Percentiles rank a stretch among this genome's conserved stretches.
These are phyloP conservation scores for Eptesicus fuscus DNA, from an alignment of 2,113 vertebrate species.

Conservation along the genomic window DNA sequence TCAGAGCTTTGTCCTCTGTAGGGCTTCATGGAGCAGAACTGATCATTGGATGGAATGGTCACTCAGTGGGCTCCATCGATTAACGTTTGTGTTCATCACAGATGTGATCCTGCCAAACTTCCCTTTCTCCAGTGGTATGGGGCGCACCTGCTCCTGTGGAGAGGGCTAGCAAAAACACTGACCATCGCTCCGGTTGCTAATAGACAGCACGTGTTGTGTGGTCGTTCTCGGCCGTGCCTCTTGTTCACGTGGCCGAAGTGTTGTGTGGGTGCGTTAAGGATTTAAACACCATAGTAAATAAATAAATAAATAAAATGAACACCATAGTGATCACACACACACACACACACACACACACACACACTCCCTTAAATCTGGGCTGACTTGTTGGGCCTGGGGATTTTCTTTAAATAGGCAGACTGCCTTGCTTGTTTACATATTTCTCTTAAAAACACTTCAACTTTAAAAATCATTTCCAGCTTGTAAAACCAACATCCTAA, in stretches of 20 bases:
- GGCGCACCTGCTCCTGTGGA: background rate
- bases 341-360: background rate
- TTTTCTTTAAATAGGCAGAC: background rate
- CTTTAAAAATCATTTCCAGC: constrained; percentile 29
- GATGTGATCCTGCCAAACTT: background rate
- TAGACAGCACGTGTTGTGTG: constrained; percentile 10
- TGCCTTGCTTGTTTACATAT: background rate
- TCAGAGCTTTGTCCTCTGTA: background rate
- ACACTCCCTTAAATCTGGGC: background rate
- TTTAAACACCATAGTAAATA: constrained; percentile 28
- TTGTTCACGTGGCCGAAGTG: background rate
- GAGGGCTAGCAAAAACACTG: background rate
- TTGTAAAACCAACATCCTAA: constrained; percentile 39
- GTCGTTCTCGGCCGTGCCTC: constrained; percentile 6
- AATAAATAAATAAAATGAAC: background rate
- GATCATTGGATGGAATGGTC: background rate
- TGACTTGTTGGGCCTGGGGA: background rate
- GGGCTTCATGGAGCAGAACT: background rate
- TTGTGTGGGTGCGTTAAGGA: constrained; percentile 11
- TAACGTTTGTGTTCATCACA: background rate
- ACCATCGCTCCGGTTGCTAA: background rate
- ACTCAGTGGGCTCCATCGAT: background rate
- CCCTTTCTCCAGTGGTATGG: background rate
- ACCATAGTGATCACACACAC: background rate
- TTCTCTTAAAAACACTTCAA: constrained; percentile 43